Percentiles rank a stretch among this genome's conserved stretches.
These are phyloP conservation scores for Hylaeus anthracinus DNA, from an alignment of 1,140 invertebrate species.

Conservation along the genomic window DNA sequence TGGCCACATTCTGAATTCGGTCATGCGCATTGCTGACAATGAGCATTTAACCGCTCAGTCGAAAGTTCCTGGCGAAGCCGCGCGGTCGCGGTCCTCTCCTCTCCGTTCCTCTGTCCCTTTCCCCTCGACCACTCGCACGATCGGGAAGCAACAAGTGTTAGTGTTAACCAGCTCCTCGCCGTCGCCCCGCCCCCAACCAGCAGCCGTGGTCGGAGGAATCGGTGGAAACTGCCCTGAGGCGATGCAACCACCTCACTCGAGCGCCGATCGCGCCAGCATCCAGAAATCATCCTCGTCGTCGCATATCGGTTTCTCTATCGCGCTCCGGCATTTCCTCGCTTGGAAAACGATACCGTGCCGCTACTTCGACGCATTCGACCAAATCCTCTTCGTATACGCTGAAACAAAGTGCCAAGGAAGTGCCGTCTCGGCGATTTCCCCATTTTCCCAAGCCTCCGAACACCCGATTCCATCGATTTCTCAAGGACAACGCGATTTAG, in stretches of 20 bases:
- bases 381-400: too few species aligned
- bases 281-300: constrained; percentile 33
- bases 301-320: constrained; percentile 20
- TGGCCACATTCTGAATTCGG: too few species aligned
- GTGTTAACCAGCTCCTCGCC: constrained; percentile 52
- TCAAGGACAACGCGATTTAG: too few species aligned
- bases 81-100: constrained; percentile 34
- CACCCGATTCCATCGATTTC: too few species aligned
- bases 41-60: background rate
- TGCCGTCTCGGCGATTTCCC: too few species aligned
- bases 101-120: constrained; percentile 33
- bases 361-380: background rate
- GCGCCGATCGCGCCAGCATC: constrained; percentile 72
- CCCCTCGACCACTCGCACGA: constrained; percentile 50
- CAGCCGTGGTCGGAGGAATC: constrained; percentile 66
- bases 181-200: constrained; percentile 71
- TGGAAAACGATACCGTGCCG: background rate
- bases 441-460: too few species aligned
- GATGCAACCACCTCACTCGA: constrained; percentile 80
- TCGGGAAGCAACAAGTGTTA: constrained; percentile 75
- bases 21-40: too few species aligned
- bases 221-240: constrained; percentile 77
- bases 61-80: background rate
- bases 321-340: too few species aligned
- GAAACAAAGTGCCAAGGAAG: too few species aligned